phyloP scores from a whole-genome alignment of 2,888 invertebrate species.

The Pollenia angustigena region DNA sequence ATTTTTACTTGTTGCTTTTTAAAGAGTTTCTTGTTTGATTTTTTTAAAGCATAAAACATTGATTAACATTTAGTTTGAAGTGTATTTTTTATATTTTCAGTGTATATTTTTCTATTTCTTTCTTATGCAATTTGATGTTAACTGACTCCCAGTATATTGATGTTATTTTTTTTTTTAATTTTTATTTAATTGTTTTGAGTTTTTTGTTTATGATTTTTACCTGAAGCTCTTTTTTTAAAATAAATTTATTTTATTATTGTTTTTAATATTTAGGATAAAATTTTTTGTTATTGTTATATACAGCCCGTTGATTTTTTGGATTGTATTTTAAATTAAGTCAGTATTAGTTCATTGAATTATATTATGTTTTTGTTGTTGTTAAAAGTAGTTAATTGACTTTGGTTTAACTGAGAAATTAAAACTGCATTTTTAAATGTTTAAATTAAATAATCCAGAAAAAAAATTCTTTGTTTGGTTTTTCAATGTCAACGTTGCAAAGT shows the following conservation, averaged over 20 bases:
- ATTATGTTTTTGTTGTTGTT: neutral
- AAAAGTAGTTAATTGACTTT: constrained; percentile 49
- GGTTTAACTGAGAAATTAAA: neutral
- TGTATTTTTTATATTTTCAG: neutral
- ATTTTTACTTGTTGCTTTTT: neutral
- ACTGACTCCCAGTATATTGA: constrained; percentile 62
- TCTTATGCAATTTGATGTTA: neutral
- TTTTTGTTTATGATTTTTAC: constrained; percentile 41
- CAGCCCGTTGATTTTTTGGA: constrained; percentile 18
- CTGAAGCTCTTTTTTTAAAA: constrained; percentile 47
- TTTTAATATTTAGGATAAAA: neutral
- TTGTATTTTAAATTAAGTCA: neutral
- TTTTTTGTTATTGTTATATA: constrained; percentile 29
- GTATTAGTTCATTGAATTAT: constrained; percentile 2
- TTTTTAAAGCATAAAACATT: neutral
- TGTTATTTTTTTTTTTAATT: neutral
- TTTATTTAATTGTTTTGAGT: neutral
- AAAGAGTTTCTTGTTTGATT: neutral
- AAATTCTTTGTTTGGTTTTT: too few species aligned
- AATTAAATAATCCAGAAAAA: too few species aligned
- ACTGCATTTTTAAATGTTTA: neutral
- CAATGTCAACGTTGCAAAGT: too few species aligned
- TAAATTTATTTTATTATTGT: neutral
- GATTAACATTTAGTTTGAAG: neutral
- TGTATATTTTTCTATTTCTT: neutral